Percentiles rank a stretch among this genome's conserved stretches.
phyloP scores from a whole-genome alignment of 2,888 invertebrate genomes.

The Dermolepida albohirtum region DNA sequence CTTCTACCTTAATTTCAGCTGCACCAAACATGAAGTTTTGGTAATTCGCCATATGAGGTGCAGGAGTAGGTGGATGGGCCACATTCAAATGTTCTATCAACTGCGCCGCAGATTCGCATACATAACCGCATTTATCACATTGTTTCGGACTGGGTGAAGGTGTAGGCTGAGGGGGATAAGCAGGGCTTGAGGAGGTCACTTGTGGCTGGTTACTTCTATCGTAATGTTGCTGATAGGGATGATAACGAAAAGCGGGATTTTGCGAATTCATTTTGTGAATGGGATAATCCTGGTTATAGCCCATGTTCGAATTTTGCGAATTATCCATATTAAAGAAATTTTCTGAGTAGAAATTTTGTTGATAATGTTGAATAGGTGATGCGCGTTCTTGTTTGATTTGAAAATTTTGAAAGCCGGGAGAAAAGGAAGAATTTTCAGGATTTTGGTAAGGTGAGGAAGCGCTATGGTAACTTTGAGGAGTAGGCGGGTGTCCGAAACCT shows the following conservation, averaged over 20 bases:
- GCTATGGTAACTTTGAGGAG: conserved; percentile 75
- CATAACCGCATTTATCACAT: conserved; percentile 87
- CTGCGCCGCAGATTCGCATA: conserved; percentile 80
- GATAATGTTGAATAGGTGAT: conserved; percentile 61
- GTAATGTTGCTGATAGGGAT: conserved; percentile 62
- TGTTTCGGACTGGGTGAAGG: conserved; percentile 80
- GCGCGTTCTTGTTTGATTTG: conserved; percentile 64
- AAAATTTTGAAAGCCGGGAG: conserved; percentile 64
- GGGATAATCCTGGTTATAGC: conserved; percentile 58
- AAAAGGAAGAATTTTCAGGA: conserved; percentile 69
- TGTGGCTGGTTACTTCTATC: conserved; percentile 52
- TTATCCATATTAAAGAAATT: conserved; percentile 56
- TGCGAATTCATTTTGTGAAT: conserved; percentile 56
- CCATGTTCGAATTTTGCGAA: conserved; percentile 54
- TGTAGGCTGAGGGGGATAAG: conserved; percentile 75
- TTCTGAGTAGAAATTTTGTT: conserved; percentile 48
- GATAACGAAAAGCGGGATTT: conserved; percentile 59
- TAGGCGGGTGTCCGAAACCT: conserved; percentile 73
- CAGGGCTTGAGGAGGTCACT: conserved; percentile 66
- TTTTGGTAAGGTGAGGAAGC: conserved; percentile 76
- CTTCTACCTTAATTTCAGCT: conserved; percentile 64
- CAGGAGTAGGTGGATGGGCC: conserved; percentile 69
- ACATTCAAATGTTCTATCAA: conserved; percentile 80
- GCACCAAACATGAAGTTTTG: conserved; percentile 66
- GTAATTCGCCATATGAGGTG: conserved; percentile 66